A percentile compares a stretch with the other conserved stretches of the same genome.
Conservation (phyloP, 2,888 invertebrate species). For the Pollenia angustigena region DNA sequence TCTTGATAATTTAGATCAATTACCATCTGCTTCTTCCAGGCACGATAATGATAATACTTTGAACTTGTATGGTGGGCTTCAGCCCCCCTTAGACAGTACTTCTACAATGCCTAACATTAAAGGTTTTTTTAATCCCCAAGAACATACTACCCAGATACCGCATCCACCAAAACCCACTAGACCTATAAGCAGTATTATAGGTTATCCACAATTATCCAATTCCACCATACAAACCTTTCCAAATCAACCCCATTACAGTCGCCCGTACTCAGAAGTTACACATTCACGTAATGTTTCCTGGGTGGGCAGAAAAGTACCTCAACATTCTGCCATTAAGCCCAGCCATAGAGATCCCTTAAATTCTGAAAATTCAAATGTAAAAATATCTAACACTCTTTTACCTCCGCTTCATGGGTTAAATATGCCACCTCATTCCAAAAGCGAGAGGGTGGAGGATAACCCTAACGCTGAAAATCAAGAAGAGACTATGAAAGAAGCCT, state of each 20-base stretch:
- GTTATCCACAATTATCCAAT: slow-evolving; percentile 77
- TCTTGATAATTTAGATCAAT: slow-evolving; percentile 50
- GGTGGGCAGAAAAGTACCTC: slow-evolving; percentile 73
- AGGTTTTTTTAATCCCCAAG: background rate
- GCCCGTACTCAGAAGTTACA: slow-evolving; percentile 80
- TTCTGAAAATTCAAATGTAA: slow-evolving; percentile 23
- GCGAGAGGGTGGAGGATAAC: slow-evolving; percentile 24
- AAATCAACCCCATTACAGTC: slow-evolving; percentile 80
- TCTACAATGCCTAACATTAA: slow-evolving; percentile 11
- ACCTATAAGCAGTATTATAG: slow-evolving; percentile 73
- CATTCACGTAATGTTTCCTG: slow-evolving; percentile 79
- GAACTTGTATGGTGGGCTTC: slow-evolving; percentile 74
- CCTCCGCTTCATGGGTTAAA: background rate
- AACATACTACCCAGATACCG: slow-evolving; percentile 52
- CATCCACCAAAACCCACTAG: slow-evolving; percentile 47
- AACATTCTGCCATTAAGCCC: slow-evolving; percentile 58
- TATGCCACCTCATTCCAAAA: slow-evolving; percentile 16
- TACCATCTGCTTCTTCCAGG: slow-evolving; percentile 51
- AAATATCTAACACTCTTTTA: slow-evolving; percentile 47
- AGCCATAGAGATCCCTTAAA: background rate
- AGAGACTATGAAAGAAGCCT: slow-evolving; percentile 79
- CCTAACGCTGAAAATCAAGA: slow-evolving; percentile 58
- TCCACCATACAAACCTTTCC: slow-evolving; percentile 73
- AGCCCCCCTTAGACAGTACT: slow-evolving; percentile 72
- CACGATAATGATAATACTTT: slow-evolving; percentile 56